These are phyloP conservation scores for Ploceus nigricollis DNA, from an alignment of 2,113 vertebrate species.

Conservation along the genomic window DNA sequence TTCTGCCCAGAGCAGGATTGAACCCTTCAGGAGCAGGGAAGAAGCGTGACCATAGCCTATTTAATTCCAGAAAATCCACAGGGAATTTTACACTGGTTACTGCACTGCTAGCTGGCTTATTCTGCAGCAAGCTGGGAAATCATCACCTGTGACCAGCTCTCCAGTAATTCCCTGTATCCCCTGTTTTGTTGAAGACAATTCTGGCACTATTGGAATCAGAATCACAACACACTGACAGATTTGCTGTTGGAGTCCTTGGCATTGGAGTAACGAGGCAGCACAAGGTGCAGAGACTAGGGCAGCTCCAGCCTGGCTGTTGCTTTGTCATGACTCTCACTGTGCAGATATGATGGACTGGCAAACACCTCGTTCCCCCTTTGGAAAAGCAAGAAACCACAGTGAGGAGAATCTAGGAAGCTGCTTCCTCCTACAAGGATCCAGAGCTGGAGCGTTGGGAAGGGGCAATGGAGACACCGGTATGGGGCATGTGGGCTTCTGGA, in stretches of 20 bases:
- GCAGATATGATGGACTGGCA: background rate
- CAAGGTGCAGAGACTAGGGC: background rate
- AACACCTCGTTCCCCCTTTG: background rate
- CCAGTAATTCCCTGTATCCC: background rate
- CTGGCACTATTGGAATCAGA: background rate
- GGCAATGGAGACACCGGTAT: fast-evolving
- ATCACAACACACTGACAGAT: background rate
- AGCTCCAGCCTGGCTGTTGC: background rate
- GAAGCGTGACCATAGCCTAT: background rate
- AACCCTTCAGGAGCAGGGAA: background rate
- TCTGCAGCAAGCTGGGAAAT: background rate
- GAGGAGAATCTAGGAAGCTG: background rate
- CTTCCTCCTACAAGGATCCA: background rate
- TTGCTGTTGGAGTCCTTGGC: background rate
- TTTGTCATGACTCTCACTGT: fast-evolving
- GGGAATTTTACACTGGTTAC: background rate
- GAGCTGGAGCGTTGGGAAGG: fast-evolving
- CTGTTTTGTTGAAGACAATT: background rate
- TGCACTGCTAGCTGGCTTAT: background rate
- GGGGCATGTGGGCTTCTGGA: background rate
- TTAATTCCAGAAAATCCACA: background rate
- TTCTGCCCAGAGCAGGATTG: background rate
- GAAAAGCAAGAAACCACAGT: background rate
- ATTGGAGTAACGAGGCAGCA: background rate
- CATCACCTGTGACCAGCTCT: background rate